phyloP scores from a whole-genome alignment of 2,888 invertebrate genomes.

The Danaus chrysippus region DNA sequence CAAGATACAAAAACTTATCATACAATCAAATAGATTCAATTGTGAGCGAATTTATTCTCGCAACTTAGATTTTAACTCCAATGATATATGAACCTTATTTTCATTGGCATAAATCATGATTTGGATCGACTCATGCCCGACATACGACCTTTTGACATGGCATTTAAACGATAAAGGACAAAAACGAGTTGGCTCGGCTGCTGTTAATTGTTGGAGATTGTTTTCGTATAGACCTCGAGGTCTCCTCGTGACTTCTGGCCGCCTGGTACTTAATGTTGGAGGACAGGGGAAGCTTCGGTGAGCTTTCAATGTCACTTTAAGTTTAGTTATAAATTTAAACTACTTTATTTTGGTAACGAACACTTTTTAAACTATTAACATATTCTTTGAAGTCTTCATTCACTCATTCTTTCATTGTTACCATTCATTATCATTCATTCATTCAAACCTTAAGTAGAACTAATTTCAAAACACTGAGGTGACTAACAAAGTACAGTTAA shows the following conservation, averaged over 20 bases:
- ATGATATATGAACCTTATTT: constrained; percentile 11
- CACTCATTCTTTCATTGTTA: not conserved
- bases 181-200: constrained; percentile 30
- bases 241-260: constrained; percentile 27
- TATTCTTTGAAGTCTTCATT: not conserved
- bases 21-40: constrained; percentile 12
- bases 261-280: constrained; percentile 26
- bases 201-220: constrained; percentile 31
- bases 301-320: constrained; percentile 13
- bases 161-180: constrained; percentile 28
- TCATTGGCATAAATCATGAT: not conserved
- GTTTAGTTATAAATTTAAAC: not conserved
- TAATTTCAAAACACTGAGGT: not conserved
- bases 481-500: not conserved
- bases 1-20: not conserved
- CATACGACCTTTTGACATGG: constrained; percentile 15
- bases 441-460: too few species aligned
- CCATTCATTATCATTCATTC: too few species aligned
- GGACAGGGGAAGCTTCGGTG: constrained; percentile 19
- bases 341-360: not conserved
- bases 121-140: not conserved
- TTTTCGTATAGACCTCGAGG: constrained; percentile 24
- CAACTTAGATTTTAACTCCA: not conserved
- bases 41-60: not conserved
- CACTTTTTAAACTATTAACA: not conserved